Evolutionary conservation across 92 coral and sea anemone genomes (phyloP).

Genomic region (Palythoa heliodiscus): DNA sequence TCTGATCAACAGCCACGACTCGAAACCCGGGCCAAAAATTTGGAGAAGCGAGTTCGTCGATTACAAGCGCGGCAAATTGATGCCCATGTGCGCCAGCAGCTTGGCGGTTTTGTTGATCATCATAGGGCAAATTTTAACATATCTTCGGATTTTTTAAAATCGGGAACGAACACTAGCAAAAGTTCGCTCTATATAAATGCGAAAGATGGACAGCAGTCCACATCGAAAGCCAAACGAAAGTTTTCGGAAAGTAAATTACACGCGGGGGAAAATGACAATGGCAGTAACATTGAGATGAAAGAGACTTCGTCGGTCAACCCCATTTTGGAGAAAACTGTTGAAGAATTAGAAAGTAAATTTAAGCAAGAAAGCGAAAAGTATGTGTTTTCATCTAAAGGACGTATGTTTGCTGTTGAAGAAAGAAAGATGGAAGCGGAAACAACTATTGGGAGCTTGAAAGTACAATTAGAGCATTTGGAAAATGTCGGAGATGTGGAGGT

Average conservation of each 20-base stretch:
- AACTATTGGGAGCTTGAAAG: slow-evolving; percentile 77
- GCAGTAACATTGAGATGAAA: slow-evolving; percentile 36
- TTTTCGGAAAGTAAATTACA: slow-evolving; percentile 37
- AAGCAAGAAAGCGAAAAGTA: slow-evolving; percentile 27
- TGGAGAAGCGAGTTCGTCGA: slow-evolving; percentile 98
- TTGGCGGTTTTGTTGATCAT: slow-evolving; percentile 73
- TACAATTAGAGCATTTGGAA: slow-evolving; percentile 93
- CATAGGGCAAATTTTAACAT: slow-evolving; percentile 51
- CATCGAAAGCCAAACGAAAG: slow-evolving; percentile 21
- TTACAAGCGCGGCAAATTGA: slow-evolving; percentile 99
- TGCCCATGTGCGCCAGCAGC: slow-evolving; percentile 97
- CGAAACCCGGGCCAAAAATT: slow-evolving; percentile 82
- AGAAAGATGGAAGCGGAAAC: slow-evolving; percentile 72
- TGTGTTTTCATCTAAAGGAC: slow-evolving; percentile 57
- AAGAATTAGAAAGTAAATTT: slow-evolving; percentile 27
- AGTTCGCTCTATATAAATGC: slow-evolving; percentile 39
- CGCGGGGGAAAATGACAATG: slow-evolving; percentile 46
- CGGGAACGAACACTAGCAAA: slow-evolving; percentile 41
- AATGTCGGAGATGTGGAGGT: slow-evolving; percentile 96
- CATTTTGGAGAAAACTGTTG: slow-evolving; percentile 33
- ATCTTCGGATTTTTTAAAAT: slow-evolving; percentile 45
- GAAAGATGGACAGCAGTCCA: slow-evolving; percentile 40
- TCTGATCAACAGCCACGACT: slow-evolving; percentile 82
- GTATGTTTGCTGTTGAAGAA: slow-evolving; percentile 56
- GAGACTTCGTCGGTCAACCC: slow-evolving; percentile 19